A percentile compares a stretch with the other conserved stretches of the same genome.
Evolutionary conservation across 2,113 vertebrate genomes (phyloP).

Genomic region (human (Homo sapiens)): GRCh38 chr2:149381501-149382000

Average conservation of each 20-base stretch:
- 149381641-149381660: neutral
- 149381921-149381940: neutral
- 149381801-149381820: neutral
- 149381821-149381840: neutral
- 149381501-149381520: slow-evolving; percentile 34
- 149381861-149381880: neutral
- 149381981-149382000: neutral
- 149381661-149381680: neutral
- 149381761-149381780: neutral
- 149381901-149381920: slow-evolving; percentile 46
- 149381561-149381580: neutral
- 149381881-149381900: slow-evolving; percentile 10
- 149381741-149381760: neutral
- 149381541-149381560: neutral
- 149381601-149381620: neutral
- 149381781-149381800: neutral
- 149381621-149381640: neutral
- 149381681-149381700: neutral
- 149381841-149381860: neutral
- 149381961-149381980: slow-evolving; percentile 42
- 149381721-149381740: neutral
- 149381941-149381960: neutral
- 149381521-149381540: neutral
- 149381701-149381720: neutral
- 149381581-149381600: neutral